These are phyloP conservation scores for Egretta garzetta DNA, from an alignment of 2,113 vertebrate genomes.

Conservation along the genomic window DNA sequence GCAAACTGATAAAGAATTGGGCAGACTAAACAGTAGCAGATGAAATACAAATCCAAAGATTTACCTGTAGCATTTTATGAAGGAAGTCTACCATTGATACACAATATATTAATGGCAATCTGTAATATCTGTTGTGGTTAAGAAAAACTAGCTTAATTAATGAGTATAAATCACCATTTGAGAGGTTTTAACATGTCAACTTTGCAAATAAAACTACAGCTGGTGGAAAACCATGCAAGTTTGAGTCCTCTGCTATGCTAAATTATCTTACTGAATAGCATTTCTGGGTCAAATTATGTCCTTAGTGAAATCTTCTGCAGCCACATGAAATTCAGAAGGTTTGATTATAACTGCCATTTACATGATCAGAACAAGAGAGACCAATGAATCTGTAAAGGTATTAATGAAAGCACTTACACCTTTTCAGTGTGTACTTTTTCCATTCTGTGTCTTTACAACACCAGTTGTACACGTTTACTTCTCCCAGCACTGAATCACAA, in stretches of 20 bases:
- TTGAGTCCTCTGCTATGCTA: accelerated
- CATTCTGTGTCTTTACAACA: neutral
- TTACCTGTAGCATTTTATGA: neutral
- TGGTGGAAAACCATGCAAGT: neutral
- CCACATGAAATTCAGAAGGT: accelerated
- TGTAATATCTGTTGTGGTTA: neutral
- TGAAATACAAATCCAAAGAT: neutral
- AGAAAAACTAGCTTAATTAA: neutral
- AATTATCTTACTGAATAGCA: neutral
- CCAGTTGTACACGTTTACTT: neutral
- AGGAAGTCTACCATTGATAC: neutral
- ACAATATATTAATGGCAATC: neutral
- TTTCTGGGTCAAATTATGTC: neutral
- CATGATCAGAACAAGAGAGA: neutral
- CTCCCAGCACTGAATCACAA: neutral
- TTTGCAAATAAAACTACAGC: neutral
- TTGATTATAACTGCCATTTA: neutral
- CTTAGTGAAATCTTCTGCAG: neutral
- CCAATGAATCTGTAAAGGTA: neutral
- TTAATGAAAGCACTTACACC: neutral
- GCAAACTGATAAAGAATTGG: neutral
- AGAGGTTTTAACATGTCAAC: neutral
- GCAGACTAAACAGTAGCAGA: neutral
- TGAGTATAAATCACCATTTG: neutral
- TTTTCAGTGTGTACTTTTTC: neutral